Base-by-base conservation (phyloP, 2,113 vertebrate species). In the Pionites leucogaster region DNA sequence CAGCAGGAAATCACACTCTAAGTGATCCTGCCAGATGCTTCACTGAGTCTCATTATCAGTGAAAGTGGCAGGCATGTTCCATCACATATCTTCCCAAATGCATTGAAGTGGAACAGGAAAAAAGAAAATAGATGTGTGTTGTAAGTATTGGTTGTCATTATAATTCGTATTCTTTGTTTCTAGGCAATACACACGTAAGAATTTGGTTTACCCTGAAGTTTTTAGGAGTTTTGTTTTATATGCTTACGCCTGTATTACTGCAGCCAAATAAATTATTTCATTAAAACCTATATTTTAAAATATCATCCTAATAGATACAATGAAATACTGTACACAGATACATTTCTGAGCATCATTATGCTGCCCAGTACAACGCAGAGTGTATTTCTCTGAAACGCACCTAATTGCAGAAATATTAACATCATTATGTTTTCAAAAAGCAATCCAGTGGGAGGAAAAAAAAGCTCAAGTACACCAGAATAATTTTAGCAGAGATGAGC, bases 1-100 rank as follows among this genome's bases (percentile, higher is more conserved):
- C 88, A 93, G 85, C 47, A 94, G 80, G 92, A 95, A 95, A 90
- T 96, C 95, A 95, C 90, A 95, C 86, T 63, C 82, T 88, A n/a
- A 76, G 63, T 59, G 76, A 92, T 90, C 88, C 71, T 90, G 82
- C 79, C 88, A 95, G 67, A 92, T 74, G 76, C 78, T 72, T 90
- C 67, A 86, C 69, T 49, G 62, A 62, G 68, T 87, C 86, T 55
- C 85, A 71, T 79, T 90, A 80, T 55, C 47, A 64, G 41, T 70
- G 39, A 47, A 91, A 90, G 71, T n/a, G 52, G 78, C 72, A 83
- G 31, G 52, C 28, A 57, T 27, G 63, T 80, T 88, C 82, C 64
- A 52, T n/a, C 71, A 63, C 44, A 83, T 72, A 77, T 52, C 75
- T 72, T 94, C 70, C 76, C 85, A 90, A 95, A 90, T 19, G 16